These are phyloP conservation scores for Drosophila cracens DNA, from an alignment of 2,888 invertebrate species.

Conservation along the genomic window DNA sequence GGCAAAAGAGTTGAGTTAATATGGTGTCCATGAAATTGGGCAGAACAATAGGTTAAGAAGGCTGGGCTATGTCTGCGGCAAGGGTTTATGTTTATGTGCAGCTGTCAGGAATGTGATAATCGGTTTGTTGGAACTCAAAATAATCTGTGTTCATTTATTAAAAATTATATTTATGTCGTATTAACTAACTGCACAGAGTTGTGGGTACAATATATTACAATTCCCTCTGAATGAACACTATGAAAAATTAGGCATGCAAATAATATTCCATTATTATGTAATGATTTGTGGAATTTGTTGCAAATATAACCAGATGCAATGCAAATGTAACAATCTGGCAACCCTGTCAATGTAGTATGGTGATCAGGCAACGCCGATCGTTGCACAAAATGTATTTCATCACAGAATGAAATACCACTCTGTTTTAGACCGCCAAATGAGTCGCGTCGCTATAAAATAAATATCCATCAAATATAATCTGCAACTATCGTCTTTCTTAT, in stretches of 20 bases:
- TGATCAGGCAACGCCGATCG: too few relatives aligned
- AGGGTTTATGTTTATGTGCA: conserved; percentile 5
- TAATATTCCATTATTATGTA: neutral
- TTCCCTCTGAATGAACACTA: too few relatives aligned
- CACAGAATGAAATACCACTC: too few relatives aligned
- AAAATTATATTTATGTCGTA: neutral
- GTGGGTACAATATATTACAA: neutral
- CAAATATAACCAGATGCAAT: too few relatives aligned
- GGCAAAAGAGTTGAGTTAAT: conserved; percentile 44
- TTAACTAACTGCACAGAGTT: neutral
- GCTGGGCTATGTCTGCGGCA: neutral
- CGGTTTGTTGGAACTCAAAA: neutral
- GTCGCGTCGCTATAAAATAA: too few relatives aligned
- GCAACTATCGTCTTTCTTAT: too few relatives aligned
- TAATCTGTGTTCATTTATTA: neutral
- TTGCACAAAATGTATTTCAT: too few relatives aligned
- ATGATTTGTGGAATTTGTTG: neutral
- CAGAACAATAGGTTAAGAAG: neutral
- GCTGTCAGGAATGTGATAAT: conserved; percentile 11
- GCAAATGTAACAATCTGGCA: too few relatives aligned
- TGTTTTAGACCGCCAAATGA: too few relatives aligned
- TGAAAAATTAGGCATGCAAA: neutral
- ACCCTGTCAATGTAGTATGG: too few relatives aligned
- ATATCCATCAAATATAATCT: too few relatives aligned
- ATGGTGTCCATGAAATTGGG: conserved; percentile 11